A percentile compares a stretch with the other conserved stretches of the same genome.
Evolutionary conservation across 2,113 vertebrate genomes (phyloP).

Genomic region (Apteryx mantelli): DNA sequence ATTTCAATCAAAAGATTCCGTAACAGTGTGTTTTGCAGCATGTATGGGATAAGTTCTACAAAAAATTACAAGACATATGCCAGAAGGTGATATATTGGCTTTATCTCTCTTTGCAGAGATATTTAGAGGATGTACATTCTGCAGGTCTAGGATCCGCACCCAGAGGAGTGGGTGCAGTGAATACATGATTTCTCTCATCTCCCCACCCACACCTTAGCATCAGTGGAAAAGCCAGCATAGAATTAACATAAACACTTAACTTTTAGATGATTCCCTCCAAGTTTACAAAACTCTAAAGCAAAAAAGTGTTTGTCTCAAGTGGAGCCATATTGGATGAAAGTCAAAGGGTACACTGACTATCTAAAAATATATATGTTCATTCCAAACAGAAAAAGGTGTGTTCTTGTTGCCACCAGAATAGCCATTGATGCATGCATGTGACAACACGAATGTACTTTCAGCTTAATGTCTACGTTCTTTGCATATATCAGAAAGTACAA

Average conservation of each 20-base stretch:
- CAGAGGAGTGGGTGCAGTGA: slow-evolving; percentile 63
- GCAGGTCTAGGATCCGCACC: slow-evolving; percentile 55
- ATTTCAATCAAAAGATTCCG: slow-evolving; percentile 40
- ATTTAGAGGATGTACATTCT: slow-evolving; percentile 58
- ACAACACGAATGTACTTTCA: background rate
- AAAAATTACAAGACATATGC: slow-evolving; percentile 54
- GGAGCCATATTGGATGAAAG: background rate
- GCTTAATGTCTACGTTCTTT: slow-evolving; percentile 13
- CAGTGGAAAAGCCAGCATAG: slow-evolving; percentile 25
- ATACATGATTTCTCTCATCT: slow-evolving; percentile 67
- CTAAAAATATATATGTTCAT: background rate
- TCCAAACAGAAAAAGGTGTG: background rate
- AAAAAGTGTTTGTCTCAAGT: background rate
- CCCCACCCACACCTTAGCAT: slow-evolving; percentile 58
- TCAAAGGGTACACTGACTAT: background rate
- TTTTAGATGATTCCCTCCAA: slow-evolving; percentile 37
- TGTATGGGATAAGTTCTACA: slow-evolving; percentile 28
- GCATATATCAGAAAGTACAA: background rate
- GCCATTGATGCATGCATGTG: background rate
- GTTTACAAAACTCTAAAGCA: slow-evolving; percentile 51
- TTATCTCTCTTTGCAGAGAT: slow-evolving; percentile 44
- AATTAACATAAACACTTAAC: slow-evolving; percentile 64
- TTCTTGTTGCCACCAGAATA: background rate
- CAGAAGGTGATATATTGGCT: slow-evolving; percentile 29
- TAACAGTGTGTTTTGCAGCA: slow-evolving; percentile 18